Evolutionary conservation across 2,797 vertebrate species (phyloP), one percentile per base, ranked within the genome.

Genomic region (Platyrinchus mystaceus): DNA sequence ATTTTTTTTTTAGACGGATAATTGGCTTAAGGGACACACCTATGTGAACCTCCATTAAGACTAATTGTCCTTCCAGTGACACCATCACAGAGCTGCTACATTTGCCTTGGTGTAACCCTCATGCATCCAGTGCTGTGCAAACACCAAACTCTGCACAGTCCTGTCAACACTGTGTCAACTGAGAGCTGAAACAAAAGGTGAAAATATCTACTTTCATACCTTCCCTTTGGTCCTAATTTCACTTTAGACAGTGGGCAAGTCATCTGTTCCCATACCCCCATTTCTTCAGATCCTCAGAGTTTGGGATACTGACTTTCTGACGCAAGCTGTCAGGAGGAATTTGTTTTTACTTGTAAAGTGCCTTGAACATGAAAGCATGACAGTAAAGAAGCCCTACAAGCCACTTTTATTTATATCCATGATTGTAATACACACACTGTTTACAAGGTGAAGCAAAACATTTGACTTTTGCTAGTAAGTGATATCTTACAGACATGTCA

Each of bases 71-170:
- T 89, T 89, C 17, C 60, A 85, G 44, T 23, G 36, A 26, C 41
- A 24, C 7, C 24, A 15, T 18, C 39, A 47, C 67, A 73, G 39
- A 2, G 2, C 50, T 69, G 67, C 63, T 82, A 23, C 7, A 14
- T 3, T 32, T 67, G 50, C 47, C 37, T 47, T 19, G 2, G 21
- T 7, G 52, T 24, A 67, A 28, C 28, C 36, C 26, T 34, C 58
- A 73, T 0, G 0, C 1, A 0, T 7, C 12, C 21, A 50, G 1
- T 10, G 26, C 34, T 44, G 18, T 49, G 60, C 64, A 78, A 84
- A 53, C 71, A 67, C 36, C 20, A 47, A 5, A 12, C 15, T 66
- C 81, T 27, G 41, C 12, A n/a, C 22, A 8, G 5, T 44, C 22
- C 6, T 64, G 37, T 16, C 52, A 53, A 13, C 34, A 32, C 17